phyloP scores from a whole-genome alignment of 2,888 invertebrate genomes.

The Drosophila recens region DNA sequence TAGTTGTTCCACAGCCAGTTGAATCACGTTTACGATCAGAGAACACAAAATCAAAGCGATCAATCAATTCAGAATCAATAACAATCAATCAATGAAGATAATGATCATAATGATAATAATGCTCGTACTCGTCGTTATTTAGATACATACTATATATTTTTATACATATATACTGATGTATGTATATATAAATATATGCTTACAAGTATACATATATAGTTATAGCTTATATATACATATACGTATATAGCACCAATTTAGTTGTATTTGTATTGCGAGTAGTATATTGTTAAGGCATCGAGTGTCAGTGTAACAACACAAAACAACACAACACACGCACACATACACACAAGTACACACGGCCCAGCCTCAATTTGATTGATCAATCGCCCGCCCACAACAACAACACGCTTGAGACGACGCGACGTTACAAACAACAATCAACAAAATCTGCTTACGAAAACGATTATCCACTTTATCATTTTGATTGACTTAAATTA shows the following conservation, averaged over 20 bases:
- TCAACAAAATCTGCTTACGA: slow-evolving; percentile 13
- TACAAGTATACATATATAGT: slow-evolving; percentile 12
- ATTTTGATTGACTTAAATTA: not conserved
- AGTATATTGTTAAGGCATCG: slow-evolving; percentile 36
- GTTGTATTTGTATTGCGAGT: slow-evolving; percentile 34
- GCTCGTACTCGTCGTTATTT: slow-evolving; percentile 43
- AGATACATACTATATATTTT: slow-evolving; percentile 13
- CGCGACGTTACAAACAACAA: not conserved
- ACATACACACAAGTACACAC: slow-evolving; percentile 1
- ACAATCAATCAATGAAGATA: slow-evolving; percentile 12
- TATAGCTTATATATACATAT: slow-evolving; percentile 9
- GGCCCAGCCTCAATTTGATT: slow-evolving; percentile 4
- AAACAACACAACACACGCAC: slow-evolving; percentile 14
- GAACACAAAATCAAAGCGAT: not conserved
- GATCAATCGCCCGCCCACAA: slow-evolving; percentile 12
- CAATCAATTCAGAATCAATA: slow-evolving; percentile 8
- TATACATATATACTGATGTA: slow-evolving; percentile 22
- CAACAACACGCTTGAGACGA: slow-evolving; percentile 13
- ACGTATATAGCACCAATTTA: slow-evolving; percentile 31
- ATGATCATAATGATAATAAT: slow-evolving; percentile 25
- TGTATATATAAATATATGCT: slow-evolving; percentile 13
- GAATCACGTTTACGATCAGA: slow-evolving; percentile 36
- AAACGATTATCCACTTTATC: slow-evolving; percentile 6
- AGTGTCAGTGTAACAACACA: slow-evolving; percentile 34
- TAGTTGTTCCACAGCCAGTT: slow-evolving; percentile 78